Evolutionary conservation across 2,888 invertebrate genomes (phyloP).

Genomic region (Charanyca ferruginea): DNA sequence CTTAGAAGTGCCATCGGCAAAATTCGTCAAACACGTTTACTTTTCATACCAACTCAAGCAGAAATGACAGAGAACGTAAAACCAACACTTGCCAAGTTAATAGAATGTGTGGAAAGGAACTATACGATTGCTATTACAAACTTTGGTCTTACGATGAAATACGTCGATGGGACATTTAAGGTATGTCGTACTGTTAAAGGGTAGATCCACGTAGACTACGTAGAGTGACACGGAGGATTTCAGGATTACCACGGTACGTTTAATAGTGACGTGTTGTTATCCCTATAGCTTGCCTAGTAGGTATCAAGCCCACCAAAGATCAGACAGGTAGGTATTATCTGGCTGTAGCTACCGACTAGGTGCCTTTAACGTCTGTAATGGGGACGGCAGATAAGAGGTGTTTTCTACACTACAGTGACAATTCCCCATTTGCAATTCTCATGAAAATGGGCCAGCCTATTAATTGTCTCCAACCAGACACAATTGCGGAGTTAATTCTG

Average conservation of each 20-base stretch:
- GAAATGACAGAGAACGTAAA: too few species aligned
- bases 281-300: constrained; percentile 11
- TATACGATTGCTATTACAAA: not conserved
- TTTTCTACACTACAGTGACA: too few species aligned
- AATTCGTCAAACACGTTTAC: not conserved
- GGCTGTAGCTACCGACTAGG: too few species aligned
- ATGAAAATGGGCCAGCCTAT: too few species aligned
- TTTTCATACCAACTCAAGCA: too few species aligned
- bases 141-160: not conserved
- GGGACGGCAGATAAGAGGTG: too few species aligned
- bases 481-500: too few species aligned
- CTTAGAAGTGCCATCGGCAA: constrained; percentile 10
- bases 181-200: constrained; percentile 1
- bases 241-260: constrained; percentile 33
- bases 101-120: not conserved
- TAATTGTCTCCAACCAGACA: too few species aligned
- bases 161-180: not conserved
- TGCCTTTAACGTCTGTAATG: too few species aligned
- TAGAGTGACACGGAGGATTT: constrained; percentile 35
- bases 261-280: constrained; percentile 20
- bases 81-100: too few species aligned
- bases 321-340: not conserved
- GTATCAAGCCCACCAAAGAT: constrained; percentile 2
- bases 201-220: constrained; percentile 1
- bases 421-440: too few species aligned